Evolutionary conservation across 2,113 vertebrate species (phyloP).

Genomic region (Gallinago paraguaiae): DNA sequence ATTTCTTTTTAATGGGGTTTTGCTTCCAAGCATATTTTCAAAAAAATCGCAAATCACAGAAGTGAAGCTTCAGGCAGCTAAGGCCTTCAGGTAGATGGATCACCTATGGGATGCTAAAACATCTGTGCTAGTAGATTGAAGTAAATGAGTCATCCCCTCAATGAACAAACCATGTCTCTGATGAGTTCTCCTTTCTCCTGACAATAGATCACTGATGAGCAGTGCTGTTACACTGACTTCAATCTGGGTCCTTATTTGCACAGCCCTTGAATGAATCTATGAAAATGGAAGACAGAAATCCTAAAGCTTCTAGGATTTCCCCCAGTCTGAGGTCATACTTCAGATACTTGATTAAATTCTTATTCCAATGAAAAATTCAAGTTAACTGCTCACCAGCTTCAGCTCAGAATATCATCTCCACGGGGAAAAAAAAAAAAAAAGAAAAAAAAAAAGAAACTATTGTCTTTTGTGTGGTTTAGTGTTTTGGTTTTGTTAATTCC

Average conservation of each 20-base stretch:
- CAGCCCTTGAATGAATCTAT: background rate
- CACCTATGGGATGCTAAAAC: background rate
- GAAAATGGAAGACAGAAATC: background rate
- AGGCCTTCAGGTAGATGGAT: constrained; percentile 14
- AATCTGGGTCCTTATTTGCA: background rate
- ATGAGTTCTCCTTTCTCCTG: background rate
- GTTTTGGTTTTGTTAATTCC: background rate
- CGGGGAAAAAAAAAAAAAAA: too few species aligned
- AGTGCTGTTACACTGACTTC: background rate
- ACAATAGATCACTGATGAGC: background rate
- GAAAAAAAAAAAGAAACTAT: too few species aligned
- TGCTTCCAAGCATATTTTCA: background rate
- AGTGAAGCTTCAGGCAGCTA: background rate
- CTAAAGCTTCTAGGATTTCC: background rate
- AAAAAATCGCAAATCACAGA: constrained; percentile 8
- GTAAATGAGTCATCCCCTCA: background rate
- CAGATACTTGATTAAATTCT: background rate
- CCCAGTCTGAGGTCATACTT: background rate
- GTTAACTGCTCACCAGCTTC: background rate
- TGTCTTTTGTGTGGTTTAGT: background rate
- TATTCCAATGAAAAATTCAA: background rate
- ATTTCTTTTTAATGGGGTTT: constrained; percentile 5
- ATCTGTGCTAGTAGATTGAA: background rate
- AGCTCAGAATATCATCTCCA: background rate
- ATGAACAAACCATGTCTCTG: background rate